Evolutionary conservation across 2,888 invertebrate species (phyloP).

Genomic region (Crocallis elinguaria): DNA sequence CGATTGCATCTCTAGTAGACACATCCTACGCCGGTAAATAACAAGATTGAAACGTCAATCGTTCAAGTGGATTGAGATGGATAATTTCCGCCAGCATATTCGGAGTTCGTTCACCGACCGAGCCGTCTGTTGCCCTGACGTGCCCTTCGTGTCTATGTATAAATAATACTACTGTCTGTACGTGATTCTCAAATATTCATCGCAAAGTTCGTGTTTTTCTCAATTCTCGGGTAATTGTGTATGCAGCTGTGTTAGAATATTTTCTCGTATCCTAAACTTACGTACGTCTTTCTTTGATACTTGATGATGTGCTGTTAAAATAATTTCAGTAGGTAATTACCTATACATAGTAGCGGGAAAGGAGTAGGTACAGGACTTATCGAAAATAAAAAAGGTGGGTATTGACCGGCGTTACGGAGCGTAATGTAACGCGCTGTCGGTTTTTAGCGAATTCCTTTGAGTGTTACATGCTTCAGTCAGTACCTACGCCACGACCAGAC

Average conservation of each 20-base stretch:
- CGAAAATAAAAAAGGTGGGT: too few relatives aligned
- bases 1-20: neutral
- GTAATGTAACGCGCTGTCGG: too few relatives aligned
- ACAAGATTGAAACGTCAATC: conserved; percentile 33
- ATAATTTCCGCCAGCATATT: conserved; percentile 24
- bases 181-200: conserved; percentile 9
- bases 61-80: conserved; percentile 15
- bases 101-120: conserved; percentile 33
- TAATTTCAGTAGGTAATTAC: too few relatives aligned
- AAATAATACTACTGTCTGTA: conserved; percentile 1
- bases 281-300: too few relatives aligned
- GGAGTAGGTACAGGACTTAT: too few relatives aligned
- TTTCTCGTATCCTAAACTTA: too few relatives aligned
- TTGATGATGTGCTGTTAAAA: too few relatives aligned
- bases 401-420: too few relatives aligned
- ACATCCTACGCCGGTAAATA: neutral
- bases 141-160: neutral
- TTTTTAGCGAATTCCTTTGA: too few relatives aligned
- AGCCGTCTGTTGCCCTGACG: conserved; percentile 1
- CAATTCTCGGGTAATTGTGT: neutral
- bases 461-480: too few relatives aligned
- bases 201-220: neutral
- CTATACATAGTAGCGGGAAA: too few relatives aligned
- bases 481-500: too few relatives aligned
- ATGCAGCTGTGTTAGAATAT: neutral